phyloP scores from a whole-genome alignment of 92 coral and sea anemone genomes.

The Hydrozoanthus gracilis region DNA sequence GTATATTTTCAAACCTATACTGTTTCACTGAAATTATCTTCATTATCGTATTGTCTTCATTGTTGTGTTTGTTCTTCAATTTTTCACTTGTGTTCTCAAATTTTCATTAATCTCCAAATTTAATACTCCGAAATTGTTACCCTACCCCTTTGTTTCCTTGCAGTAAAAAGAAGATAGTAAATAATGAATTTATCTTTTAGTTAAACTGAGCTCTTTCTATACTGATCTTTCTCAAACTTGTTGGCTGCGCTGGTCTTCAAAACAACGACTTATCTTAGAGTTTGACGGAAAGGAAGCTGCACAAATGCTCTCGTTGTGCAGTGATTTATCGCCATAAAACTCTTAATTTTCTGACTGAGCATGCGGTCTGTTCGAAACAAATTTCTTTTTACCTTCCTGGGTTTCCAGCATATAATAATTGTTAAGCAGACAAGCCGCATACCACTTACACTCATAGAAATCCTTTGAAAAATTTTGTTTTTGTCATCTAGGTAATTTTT shows the following conservation, averaged over 20 bases:
- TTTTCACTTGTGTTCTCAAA: neutral
- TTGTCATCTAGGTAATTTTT: neutral
- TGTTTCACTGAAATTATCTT: slow-evolving; percentile 1
- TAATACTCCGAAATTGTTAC: no score
- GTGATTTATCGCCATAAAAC: neutral
- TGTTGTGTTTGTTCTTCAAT: neutral
- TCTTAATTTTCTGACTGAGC: neutral
- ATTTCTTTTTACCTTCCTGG: neutral
- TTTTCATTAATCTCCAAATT: neutral
- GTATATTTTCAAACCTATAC: neutral
- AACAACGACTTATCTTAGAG: no score
- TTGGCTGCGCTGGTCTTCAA: no score
- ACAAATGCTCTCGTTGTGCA: no score
- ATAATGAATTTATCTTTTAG: no score
- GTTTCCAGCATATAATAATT: neutral
- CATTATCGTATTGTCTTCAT: neutral
- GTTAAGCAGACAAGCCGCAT: neutral
- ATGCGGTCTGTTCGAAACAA: neutral
- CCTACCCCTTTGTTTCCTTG: neutral
- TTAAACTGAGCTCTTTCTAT: no score
- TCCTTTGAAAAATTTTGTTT: neutral
- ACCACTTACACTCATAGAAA: neutral
- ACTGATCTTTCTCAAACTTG: no score
- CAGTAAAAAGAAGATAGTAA: no score
- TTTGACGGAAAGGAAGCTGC: no score